Conservation (phyloP, 23 tunicate species). For the Diplosoma virens region DNA sequence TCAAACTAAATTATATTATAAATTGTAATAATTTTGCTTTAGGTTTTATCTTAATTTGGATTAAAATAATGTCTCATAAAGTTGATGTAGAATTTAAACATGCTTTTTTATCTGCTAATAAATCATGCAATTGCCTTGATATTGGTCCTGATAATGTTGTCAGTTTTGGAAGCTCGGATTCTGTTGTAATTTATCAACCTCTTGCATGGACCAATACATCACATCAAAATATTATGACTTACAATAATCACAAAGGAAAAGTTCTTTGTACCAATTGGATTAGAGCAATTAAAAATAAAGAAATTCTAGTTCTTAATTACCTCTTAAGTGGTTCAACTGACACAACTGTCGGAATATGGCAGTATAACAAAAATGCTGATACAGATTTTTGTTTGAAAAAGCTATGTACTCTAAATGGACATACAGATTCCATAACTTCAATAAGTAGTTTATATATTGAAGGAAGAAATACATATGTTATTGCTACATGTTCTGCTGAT, state of each 20-base stretch:
- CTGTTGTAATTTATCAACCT: slow-evolving; percentile 61
- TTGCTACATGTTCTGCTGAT: slow-evolving; percentile 64
- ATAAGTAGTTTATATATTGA: slow-evolving; percentile 36
- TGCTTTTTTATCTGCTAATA: slow-evolving; percentile 55
- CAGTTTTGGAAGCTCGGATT: slow-evolving; percentile 57
- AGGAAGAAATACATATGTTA: neutral
- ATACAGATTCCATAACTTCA: slow-evolving; percentile 32
- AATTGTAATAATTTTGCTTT: too few relatives aligned
- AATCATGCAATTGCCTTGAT: slow-evolving; percentile 47
- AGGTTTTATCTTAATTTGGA: too few relatives aligned
- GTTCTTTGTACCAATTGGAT: slow-evolving; percentile 72
- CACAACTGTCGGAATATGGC: slow-evolving; percentile 46
- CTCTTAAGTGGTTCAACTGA: slow-evolving; percentile 61
- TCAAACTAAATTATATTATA: too few relatives aligned
- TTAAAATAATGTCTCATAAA: neutral
- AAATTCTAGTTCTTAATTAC: neutral
- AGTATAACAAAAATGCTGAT: neutral
- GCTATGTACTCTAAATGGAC: slow-evolving; percentile 11
- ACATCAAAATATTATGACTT: slow-evolving; percentile 9
- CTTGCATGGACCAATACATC: neutral
- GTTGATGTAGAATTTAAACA: slow-evolving; percentile 26
- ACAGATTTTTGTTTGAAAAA: neutral
- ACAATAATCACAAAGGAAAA: slow-evolving; percentile 39
- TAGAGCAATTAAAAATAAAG: neutral
- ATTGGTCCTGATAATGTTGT: slow-evolving; percentile 34